Evolutionary conservation across 2,797 vertebrate genomes (phyloP).

Genomic region (Percopsis omiscomaycus): DNA sequence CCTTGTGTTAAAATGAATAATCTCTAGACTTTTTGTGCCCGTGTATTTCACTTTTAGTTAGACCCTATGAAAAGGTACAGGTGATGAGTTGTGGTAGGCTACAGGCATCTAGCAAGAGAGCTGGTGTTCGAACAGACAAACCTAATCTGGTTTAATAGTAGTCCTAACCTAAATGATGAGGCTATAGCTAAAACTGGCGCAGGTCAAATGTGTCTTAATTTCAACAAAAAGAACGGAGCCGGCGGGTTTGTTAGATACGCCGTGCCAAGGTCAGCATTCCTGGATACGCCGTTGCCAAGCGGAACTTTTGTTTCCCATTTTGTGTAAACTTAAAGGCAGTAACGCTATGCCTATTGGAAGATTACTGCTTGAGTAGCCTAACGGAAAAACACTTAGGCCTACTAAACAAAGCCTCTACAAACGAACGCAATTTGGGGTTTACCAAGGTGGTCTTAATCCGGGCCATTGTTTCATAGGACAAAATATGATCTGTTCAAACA

Average conservation of each 20-base stretch:
- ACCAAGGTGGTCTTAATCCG: background rate
- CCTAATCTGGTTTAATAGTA: conserved; percentile 2
- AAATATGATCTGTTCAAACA: too few relatives aligned
- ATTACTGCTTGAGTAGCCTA: background rate
- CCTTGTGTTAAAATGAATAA: too few relatives aligned
- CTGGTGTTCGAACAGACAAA: background rate
- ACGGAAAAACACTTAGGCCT: background rate
- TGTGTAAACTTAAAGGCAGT: conserved; percentile 61
- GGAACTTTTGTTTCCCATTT: conserved; percentile 70
- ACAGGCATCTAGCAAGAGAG: too few relatives aligned
- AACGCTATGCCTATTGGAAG: conserved; percentile 29
- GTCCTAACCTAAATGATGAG: conserved; percentile 17
- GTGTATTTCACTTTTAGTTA: too few relatives aligned
- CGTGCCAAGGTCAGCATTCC: conserved; percentile 78
- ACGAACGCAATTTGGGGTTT: background rate
- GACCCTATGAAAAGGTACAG: background rate
- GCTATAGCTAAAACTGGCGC: conserved; percentile 45
- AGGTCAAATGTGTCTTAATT: conserved; percentile 57
- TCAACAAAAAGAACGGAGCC: background rate
- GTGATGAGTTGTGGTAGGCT: background rate
- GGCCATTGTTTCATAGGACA: too few relatives aligned
- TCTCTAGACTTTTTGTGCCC: too few relatives aligned
- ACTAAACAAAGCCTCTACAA: background rate
- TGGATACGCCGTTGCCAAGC: conserved; percentile 70
- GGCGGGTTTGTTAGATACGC: conserved; percentile 41